Evolutionary conservation across 1,140 invertebrate species (phyloP).

Genomic region (Glossosoma conforme): DNA sequence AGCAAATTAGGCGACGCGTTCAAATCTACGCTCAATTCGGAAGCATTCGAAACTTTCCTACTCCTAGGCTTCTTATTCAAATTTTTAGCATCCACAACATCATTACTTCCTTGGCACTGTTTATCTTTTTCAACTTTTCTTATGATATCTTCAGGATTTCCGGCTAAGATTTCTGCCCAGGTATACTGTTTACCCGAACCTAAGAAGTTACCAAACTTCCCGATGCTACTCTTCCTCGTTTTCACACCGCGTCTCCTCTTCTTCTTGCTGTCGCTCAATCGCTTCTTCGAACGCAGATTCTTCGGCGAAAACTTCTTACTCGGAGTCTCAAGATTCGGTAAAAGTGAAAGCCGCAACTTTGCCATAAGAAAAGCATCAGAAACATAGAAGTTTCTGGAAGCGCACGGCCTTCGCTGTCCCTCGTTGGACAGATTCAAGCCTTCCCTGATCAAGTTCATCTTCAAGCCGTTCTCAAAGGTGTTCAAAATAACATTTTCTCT

Average conservation of each 20-base stretch:
- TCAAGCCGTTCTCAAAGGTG: slow-evolving; percentile 44
- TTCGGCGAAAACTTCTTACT: slow-evolving; percentile 47
- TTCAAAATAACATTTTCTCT: slow-evolving; percentile 41
- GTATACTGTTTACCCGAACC: slow-evolving; percentile 48
- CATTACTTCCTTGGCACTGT: slow-evolving; percentile 32
- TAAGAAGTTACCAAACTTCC: slow-evolving; percentile 50
- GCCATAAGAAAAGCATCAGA: slow-evolving; percentile 46
- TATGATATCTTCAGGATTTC: slow-evolving; percentile 53
- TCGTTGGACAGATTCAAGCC: slow-evolving; percentile 41
- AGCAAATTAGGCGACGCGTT: slow-evolving; percentile 40
- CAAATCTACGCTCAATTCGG: slow-evolving; percentile 34
- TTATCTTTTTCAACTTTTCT: slow-evolving; percentile 38
- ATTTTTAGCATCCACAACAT: slow-evolving; percentile 41
- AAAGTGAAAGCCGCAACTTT: slow-evolving; percentile 43
- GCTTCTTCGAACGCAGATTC: slow-evolving; percentile 48
- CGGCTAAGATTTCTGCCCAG: slow-evolving; percentile 53
- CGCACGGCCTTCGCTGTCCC: slow-evolving; percentile 42
- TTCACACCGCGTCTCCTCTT: slow-evolving; percentile 42
- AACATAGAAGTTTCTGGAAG: slow-evolving; percentile 46
- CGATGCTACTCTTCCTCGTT: slow-evolving; percentile 44
- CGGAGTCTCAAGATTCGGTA: slow-evolving; percentile 40
- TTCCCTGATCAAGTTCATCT: slow-evolving; percentile 44
- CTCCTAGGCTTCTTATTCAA: slow-evolving; percentile 44
- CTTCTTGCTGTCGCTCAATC: slow-evolving; percentile 41
- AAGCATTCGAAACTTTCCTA: slow-evolving; percentile 43